Evolutionary conservation across 2,888 invertebrate genomes (phyloP), one percentile per base, ranked within the genome.

Genomic region (Meteorus cinctellus): DNA sequence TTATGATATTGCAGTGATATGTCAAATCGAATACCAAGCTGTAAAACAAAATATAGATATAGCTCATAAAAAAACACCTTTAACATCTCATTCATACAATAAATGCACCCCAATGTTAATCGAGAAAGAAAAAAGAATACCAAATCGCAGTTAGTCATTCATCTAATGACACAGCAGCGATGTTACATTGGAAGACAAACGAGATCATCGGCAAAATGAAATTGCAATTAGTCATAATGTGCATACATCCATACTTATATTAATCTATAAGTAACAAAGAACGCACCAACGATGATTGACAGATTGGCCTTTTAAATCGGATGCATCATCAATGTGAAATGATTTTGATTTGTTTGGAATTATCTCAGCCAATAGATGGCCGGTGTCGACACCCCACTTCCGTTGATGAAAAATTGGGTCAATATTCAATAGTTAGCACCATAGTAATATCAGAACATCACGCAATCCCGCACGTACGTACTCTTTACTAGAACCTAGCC

Each of bases 361-460:
- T 74, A 72, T 77, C 51, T 62, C 72, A 16, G 72, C 75, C 73
- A 69, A 73, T 81, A 77, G 71, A 78, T 78, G 68, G 76, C 74
- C 72, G 76, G 77, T 77, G 66, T 55, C 59, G 27, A 48, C 71
- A 70, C 67, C 48, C 73, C 69, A 77, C 55, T 78, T 82, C 78
- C 79, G 79, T 70, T 69, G 73, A 75, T 71, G 36, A 69, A 74
- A 79, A 82, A 81, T 81, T 78, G 80, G 81, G 81, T 82, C 81
- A 78, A 72, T 66, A 63, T 29, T 41, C 62, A 59, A 27, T 27
- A 6, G 1, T 36, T 69, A 51, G 14, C 34, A 41, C 60, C 41
- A 41, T 41, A 41, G 36, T 36, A 68, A 63, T 12, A 36, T 41
- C 8, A 31, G 48, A 68, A 68, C 70, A 31, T 62, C 72, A 77